Conservation (phyloP, 2,113 vertebrate genomes). For the Etia nguti region DNA sequence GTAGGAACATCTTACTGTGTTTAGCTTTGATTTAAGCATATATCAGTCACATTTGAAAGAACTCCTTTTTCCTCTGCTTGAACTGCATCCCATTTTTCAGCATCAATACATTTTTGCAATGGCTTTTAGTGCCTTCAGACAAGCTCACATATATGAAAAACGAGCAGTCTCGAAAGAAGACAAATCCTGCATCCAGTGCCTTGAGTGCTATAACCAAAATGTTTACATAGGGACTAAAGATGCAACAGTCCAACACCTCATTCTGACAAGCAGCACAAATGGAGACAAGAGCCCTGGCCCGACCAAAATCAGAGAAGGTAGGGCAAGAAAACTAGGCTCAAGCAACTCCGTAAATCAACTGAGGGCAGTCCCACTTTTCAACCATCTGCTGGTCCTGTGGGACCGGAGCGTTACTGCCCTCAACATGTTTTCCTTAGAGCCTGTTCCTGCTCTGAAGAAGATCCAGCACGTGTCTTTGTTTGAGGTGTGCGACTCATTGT, state of each 20-base stretch:
- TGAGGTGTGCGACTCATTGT: slow-evolving; percentile 10
- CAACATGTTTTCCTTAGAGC: slow-evolving; percentile 72
- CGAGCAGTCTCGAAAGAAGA: slow-evolving; percentile 38
- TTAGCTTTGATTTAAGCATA: background rate
- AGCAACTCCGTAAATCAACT: slow-evolving; percentile 46
- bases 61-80: background rate
- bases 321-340: slow-evolving; percentile 59
- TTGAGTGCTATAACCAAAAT: slow-evolving; percentile 53
- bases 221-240: slow-evolving; percentile 64
- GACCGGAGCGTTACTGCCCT: slow-evolving; percentile 52
- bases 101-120: background rate
- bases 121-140: slow-evolving; percentile 52
- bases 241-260: slow-evolving; percentile 55
- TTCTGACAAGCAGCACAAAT: background rate
- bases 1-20: slow-evolving; percentile 13
- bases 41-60: background rate
- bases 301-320: slow-evolving; percentile 25
- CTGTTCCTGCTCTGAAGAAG: slow-evolving; percentile 49
- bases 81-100: background rate
- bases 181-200: slow-evolving; percentile 55
- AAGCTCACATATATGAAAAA: slow-evolving; percentile 47
- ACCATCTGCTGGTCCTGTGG: slow-evolving; percentile 69
- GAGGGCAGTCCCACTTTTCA: slow-evolving; percentile 54
- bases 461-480: slow-evolving; percentile 64
- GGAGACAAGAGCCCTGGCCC: background rate